Base-by-base conservation (phyloP, 2,888 invertebrate species). In the Rhabditoides inermis region DNA sequence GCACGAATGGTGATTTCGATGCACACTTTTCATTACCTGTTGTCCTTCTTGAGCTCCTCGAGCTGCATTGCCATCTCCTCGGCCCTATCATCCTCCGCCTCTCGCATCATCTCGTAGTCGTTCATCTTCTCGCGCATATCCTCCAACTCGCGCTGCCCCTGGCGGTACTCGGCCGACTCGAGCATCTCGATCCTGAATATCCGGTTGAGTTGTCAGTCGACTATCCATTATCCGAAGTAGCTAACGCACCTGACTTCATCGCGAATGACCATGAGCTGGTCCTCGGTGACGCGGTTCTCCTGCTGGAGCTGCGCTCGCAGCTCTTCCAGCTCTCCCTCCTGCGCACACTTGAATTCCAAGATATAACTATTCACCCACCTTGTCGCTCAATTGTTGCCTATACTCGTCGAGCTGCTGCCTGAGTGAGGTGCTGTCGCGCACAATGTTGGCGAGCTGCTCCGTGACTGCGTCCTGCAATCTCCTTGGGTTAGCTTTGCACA, bases 211-310 rank as follows among this genome's bases (percentile, higher is more conserved):
- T 42, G n/a, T 28, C 39, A 27, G 15, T 37, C 37, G 47, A n/a
- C n/a, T n/a, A n/a, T n/a, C n/a, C n/a, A n/a, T n/a, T n/a, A n/a
- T n/a, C n/a, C n/a, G n/a, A n/a, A n/a, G n/a, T n/a, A n/a, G n/a
- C n/a, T n/a, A n/a, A n/a, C 59, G 45, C 51, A 50, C 28, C 59
- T 58, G 5, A 58, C 54, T n/a, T 59, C 61, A 23, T 60, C 61
- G 23, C 58, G 52, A 23, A 63, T 36, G 7, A 54, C 56, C 42
- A 56, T 49, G 32, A 65, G 51, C 51, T 58, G 58, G 47, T 64
- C 61, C 26, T 68, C 63, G 23, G 62, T 60, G 35, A 53, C 45
- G 15, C 54, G 48, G 25, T 60, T 58, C 48, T 67, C 69, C 36
- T 63, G 58, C 23, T 63, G 61, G 10, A 66, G 50, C 10, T 60